Evolutionary conservation across 2,113 vertebrate species (phyloP).

Genomic region (Cheilinus undulatus): DNA sequence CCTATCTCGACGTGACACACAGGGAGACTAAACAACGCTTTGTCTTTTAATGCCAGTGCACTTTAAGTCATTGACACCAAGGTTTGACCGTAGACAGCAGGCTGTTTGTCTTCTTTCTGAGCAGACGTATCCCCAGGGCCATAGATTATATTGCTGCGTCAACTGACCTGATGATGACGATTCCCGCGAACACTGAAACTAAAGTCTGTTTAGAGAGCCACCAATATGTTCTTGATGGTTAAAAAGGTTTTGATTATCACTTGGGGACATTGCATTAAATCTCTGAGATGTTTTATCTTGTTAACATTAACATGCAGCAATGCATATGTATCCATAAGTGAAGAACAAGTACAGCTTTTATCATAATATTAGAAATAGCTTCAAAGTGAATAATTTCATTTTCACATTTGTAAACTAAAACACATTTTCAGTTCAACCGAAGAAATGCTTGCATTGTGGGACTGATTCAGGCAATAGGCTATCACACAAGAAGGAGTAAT

Average conservation of each 20-base stretch:
- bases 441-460: too few species aligned
- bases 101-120: constrained; percentile 12
- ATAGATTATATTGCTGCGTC: constrained; percentile 5
- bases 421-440: too few species aligned
- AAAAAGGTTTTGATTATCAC: constrained; percentile 5
- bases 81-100: constrained; percentile 15
- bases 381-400: too few species aligned
- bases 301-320: too few species aligned
- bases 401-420: too few species aligned
- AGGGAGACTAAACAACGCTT: constrained; percentile 33
- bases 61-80: constrained; percentile 43
- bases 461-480: too few species aligned
- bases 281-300: too few species aligned
- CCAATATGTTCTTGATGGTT: not conserved
- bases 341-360: too few species aligned
- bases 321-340: too few species aligned
- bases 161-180: not conserved
- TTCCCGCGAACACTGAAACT: not conserved
- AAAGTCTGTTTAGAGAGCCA: not conserved
- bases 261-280: too few species aligned
- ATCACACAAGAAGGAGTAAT: too few species aligned
- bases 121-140: not conserved
- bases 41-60: not conserved
- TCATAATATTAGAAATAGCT: too few species aligned
- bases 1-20: constrained; percentile 16